A percentile compares a stretch with the other conserved stretches of the same genome.
These are phyloP conservation scores for Plestiodon gilberti DNA, from an alignment of 2,113 vertebrate genomes.

Conservation along the genomic window DNA sequence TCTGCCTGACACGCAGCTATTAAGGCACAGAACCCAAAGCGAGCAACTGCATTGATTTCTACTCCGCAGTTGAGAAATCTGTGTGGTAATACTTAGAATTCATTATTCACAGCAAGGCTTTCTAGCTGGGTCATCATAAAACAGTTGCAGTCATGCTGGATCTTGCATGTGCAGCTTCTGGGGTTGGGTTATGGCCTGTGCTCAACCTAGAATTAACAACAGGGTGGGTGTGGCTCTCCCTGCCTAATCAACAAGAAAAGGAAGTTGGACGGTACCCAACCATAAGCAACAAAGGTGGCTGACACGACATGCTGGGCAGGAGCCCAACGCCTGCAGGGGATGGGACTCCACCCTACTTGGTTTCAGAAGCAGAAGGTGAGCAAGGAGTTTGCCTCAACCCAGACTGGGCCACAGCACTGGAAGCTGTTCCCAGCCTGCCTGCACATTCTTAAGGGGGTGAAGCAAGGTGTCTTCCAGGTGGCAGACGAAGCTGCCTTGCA, in stretches of 20 bases:
- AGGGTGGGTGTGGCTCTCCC: not conserved
- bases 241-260: not conserved
- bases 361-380: not conserved
- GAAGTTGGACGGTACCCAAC: not conserved
- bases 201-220: not conserved
- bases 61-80: not conserved
- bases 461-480: not conserved
- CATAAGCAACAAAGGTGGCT: not conserved
- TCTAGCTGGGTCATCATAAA: not conserved
- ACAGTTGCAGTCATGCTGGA: not conserved
- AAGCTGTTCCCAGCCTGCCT: not conserved
- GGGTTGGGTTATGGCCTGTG: not conserved
- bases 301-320: not conserved
- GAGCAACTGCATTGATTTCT: not conserved
- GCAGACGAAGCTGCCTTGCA: too few species aligned
- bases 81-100: not conserved
- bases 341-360: not conserved
- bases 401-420: not conserved
- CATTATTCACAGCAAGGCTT: not conserved
- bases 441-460: not conserved
- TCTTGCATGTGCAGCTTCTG: conserved; percentile 2
- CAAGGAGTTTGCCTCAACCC: not conserved
- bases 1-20: not conserved
- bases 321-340: not conserved
- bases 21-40: not conserved